phyloP scores from a whole-genome alignment of 1,140 invertebrate genomes.

The Carposina sasakii region DNA sequence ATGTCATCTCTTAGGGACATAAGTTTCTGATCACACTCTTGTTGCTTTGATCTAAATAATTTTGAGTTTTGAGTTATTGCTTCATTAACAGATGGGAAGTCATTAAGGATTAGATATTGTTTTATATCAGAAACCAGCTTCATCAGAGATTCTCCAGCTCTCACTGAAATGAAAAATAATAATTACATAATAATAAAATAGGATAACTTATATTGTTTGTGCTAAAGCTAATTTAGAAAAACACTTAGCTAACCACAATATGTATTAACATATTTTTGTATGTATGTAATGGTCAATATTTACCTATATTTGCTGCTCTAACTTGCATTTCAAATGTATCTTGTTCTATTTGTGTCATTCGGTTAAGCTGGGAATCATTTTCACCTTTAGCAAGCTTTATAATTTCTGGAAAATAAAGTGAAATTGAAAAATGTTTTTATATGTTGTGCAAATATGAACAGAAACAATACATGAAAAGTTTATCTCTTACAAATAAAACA shows the following conservation, averaged over 20 bases:
- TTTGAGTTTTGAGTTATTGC: conserved; percentile 94
- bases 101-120: conserved; percentile 96
- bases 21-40: conserved; percentile 94
- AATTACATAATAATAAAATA: conserved; percentile 10
- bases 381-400: conserved; percentile 95
- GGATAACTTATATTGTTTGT: conserved; percentile 6
- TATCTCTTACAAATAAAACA: too few species aligned
- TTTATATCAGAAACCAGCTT: conserved; percentile 97
- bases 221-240: neutral
- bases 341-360: conserved; percentile 93
- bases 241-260: too few species aligned
- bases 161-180: conserved; percentile 71
- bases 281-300: neutral
- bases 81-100: conserved; percentile 97
- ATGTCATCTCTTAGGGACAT: conserved; percentile 95
- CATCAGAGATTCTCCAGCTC: conserved; percentile 96
- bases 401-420: conserved; percentile 84
- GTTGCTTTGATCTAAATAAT: conserved; percentile 89
- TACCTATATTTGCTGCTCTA: conserved; percentile 92
- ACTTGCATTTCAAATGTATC: conserved; percentile 98
- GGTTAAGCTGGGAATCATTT: conserved; percentile 89
- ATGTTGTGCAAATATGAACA: too few species aligned
- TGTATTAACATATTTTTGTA: neutral
- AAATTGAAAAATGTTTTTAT: too few species aligned
- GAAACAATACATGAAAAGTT: too few species aligned